phyloP scores from a whole-genome alignment of 2,888 invertebrate species.

The Polydesmus complanatus region DNA sequence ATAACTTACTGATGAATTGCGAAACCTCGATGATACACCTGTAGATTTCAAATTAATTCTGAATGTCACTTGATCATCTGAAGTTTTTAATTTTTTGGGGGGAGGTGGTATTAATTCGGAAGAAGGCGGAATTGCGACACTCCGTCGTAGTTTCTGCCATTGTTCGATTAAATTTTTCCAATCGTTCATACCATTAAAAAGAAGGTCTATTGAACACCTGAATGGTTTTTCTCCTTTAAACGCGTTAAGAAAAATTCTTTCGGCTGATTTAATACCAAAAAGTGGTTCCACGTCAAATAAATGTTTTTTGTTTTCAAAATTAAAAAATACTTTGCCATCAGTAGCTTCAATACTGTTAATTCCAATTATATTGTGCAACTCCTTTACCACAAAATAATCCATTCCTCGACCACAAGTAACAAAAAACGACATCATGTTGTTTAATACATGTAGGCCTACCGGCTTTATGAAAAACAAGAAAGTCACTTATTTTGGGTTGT shows the following conservation, averaged over 20 bases:
- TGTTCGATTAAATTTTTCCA: too few relatives aligned
- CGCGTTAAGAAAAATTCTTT: neutral
- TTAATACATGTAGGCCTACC: too few relatives aligned
- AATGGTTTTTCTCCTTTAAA: neutral
- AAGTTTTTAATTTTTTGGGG: too few relatives aligned
- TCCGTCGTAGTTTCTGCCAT: neutral
- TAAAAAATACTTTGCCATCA: constrained; percentile 8
- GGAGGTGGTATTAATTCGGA: too few relatives aligned
- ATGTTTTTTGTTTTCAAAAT: neutral
- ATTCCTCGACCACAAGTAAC: constrained; percentile 11
- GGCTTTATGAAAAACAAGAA: too few relatives aligned
- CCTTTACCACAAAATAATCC: constrained; percentile 3
- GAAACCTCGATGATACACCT: neutral
- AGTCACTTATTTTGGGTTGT: too few relatives aligned
- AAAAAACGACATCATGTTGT: too few relatives aligned
- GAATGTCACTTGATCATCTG: neutral
- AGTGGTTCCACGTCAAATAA: neutral
- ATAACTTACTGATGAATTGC: neutral
- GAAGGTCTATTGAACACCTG: neutral
- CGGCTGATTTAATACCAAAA: neutral
- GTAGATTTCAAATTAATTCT: neutral
- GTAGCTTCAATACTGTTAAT: neutral
- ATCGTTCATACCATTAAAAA: neutral
- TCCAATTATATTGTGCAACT: neutral
- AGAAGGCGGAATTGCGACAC: too few relatives aligned